These are phyloP conservation scores for Vidua chalybeata DNA, from an alignment of 2,113 vertebrate genomes.

Conservation along the genomic window DNA sequence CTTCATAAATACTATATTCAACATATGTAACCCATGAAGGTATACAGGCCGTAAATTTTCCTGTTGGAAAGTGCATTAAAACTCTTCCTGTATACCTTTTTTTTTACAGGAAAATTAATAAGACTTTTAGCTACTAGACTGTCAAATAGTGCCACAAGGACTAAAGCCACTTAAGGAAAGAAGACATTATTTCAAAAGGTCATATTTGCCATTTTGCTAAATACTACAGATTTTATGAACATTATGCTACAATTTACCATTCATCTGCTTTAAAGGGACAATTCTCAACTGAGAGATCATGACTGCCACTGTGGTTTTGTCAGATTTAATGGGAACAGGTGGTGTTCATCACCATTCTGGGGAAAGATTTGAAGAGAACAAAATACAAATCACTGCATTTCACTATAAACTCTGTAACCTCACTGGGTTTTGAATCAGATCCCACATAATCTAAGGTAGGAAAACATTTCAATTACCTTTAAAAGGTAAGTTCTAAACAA, in stretches of 20 bases:
- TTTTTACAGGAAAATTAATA: conserved; percentile 14
- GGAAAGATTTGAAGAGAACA: background rate
- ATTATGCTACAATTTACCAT: background rate
- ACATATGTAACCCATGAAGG: conserved; percentile 62
- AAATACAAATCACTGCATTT: background rate
- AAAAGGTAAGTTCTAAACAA: background rate
- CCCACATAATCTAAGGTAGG: background rate
- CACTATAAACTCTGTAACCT: background rate
- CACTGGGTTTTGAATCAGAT: background rate
- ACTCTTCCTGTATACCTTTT: conserved; percentile 26
- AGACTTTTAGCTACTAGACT: conserved; percentile 17
- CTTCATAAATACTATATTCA: conserved; percentile 62
- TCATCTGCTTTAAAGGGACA: background rate
- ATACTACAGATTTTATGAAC: background rate
- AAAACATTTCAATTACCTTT: background rate
- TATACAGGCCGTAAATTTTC: conserved; percentile 65
- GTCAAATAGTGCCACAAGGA: conserved; percentile 4
- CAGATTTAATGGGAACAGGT: background rate
- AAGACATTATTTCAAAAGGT: background rate
- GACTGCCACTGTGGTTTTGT: background rate
- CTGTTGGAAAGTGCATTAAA: conserved; percentile 49
- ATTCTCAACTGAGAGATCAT: background rate
- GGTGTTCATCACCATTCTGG: background rate
- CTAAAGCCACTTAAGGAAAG: conserved; percentile 13
- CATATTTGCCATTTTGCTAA: background rate